Conservation (phyloP, 2,113 vertebrate genomes). For the Lethenteron camtschaticum region DNA sequence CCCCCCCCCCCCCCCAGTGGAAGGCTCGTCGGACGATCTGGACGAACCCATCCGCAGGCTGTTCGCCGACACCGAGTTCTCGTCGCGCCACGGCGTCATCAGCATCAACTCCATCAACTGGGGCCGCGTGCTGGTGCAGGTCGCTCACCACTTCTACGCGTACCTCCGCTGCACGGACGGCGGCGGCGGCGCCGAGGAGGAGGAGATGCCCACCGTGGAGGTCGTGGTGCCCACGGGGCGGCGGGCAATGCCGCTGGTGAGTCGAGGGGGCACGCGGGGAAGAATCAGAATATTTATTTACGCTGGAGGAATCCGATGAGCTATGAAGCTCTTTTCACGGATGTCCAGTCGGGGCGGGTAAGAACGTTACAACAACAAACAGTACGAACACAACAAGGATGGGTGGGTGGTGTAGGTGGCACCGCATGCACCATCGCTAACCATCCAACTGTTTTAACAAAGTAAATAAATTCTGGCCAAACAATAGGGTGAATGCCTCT, state of each 20-base stretch:
- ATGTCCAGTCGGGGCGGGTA: no score
- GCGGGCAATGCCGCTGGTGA: slow-evolving; percentile 59
- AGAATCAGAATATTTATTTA: not conserved
- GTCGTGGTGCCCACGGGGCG: slow-evolving; percentile 64
- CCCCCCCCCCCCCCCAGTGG: slow-evolving; percentile 23
- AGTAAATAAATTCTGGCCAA: no score
- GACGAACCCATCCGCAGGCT: slow-evolving; percentile 43
- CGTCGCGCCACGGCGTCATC: slow-evolving; percentile 35
- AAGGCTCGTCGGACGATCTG: slow-evolving; percentile 60
- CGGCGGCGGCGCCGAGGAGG: slow-evolving; percentile 6
- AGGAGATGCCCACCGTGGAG: slow-evolving; percentile 31
- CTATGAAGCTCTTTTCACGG: no score
- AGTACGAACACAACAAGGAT: no score
- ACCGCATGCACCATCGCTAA: no score
- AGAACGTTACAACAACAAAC: no score
- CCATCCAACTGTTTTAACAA: no score
- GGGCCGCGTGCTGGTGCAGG: slow-evolving; percentile 61
- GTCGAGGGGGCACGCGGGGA: not conserved
- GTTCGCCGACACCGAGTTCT: slow-evolving; percentile 39
- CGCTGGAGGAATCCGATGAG: no score
- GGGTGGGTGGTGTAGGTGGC: no score
- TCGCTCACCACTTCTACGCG: slow-evolving; percentile 53
- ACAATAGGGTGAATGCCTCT: no score
- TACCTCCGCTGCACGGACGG: slow-evolving; percentile 32
- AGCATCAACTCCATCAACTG: slow-evolving; percentile 78